Evolutionary conservation across 2,888 invertebrate genomes (phyloP), one percentile per base, ranked within the genome.

Genomic region (Rapana venosa): DNA sequence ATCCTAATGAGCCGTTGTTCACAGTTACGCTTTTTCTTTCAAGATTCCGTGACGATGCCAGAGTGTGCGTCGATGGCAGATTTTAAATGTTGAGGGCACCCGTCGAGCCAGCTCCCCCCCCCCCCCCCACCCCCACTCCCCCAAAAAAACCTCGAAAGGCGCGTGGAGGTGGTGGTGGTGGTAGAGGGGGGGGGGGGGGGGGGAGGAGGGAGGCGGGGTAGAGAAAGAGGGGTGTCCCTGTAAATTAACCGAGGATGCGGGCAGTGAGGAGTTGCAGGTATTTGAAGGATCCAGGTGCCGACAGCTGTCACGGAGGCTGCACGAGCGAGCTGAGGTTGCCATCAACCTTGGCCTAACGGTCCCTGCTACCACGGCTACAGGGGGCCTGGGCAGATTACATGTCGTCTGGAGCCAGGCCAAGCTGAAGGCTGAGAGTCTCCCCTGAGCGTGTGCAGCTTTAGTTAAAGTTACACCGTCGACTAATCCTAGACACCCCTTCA

Each of bases 241-340:
- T 90, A 91, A 91, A 88, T 90, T 88, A 90, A 83, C 88, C 47
- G 47, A 79, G 56, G 88, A 93, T 93, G 92, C 93, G 92, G 93
- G 93, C 90, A 91, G 89, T 79, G 91, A 79, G 88, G 66, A 77
- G 70, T 87, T 88, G 87, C 88, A 88, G 89, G 91, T 91, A 91
- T 91, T 89, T 92, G 85, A 90, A 92, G 92, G 91, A 91, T 89
- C 92, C 93, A 92, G 93, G 93, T 92, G 93, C 91, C 90, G 91
- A 90, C 93, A 92, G 92, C 91, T 92, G 90, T 61, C 77, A 35
- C 30, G 84, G 47, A 47, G 30, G 32, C 86, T 86, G 86, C 86
- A 86, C 61, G 58, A 86, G 66, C 58, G 11, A 32, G 13, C 47
- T 32, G 81, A 20, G 58, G 58, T n/a, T 61, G 58, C 32, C 26